These are phyloP conservation scores for Laterallus jamaicensis DNA, from an alignment of 2,113 vertebrate species.

Conservation along the genomic window DNA sequence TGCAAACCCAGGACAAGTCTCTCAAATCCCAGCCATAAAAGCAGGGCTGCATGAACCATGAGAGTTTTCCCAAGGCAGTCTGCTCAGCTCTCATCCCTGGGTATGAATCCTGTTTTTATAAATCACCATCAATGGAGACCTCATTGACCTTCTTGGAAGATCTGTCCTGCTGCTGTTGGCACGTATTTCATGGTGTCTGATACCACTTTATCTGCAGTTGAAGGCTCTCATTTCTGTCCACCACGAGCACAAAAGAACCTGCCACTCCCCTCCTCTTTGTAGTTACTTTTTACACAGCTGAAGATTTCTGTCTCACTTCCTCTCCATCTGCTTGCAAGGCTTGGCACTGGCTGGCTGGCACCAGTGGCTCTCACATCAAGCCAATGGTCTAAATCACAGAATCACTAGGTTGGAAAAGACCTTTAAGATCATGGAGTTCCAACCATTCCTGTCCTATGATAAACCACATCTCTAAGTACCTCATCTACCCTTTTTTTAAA, in stretches of 20 bases:
- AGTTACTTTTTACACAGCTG: background rate
- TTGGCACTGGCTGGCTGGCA: no score
- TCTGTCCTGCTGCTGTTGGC: background rate
- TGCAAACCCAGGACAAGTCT: background rate
- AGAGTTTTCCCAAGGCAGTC: background rate
- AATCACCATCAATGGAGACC: background rate
- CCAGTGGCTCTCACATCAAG: no score
- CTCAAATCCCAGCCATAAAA: background rate
- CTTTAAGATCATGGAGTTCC: no score
- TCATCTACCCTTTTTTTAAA: no score
- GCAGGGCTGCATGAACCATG: accelerated
- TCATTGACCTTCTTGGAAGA: background rate
- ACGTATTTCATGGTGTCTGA: background rate
- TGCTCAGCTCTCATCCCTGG: background rate
- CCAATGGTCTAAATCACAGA: no score
- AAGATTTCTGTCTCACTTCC: background rate
- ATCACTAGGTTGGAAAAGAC: no score
- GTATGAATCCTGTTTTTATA: background rate
- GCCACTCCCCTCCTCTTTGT: background rate
- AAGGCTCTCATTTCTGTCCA: background rate
- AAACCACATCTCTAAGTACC: no score
- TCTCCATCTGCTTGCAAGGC: background rate
- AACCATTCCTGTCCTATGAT: no score
- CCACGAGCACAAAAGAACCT: background rate
- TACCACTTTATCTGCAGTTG: background rate